Conservation (phyloP, 2,888 invertebrate species). For the Drosophila antonietae region DNA sequence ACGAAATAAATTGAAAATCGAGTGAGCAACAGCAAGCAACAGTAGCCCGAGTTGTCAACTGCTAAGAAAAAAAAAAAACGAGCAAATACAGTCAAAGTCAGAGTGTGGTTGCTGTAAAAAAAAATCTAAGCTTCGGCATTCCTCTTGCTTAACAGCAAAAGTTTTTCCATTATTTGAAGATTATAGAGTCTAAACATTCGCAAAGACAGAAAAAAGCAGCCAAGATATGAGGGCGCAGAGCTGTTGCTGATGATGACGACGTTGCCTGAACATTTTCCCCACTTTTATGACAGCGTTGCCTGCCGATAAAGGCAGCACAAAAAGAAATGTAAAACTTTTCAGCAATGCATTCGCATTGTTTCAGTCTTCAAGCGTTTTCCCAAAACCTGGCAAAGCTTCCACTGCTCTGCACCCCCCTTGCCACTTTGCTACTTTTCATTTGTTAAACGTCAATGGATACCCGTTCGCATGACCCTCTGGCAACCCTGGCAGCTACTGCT, state of each 20-base stretch:
- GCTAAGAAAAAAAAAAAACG: conserved; percentile 38
- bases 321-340: conserved; percentile 67
- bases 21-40: conserved; percentile 64
- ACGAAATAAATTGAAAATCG: conserved; percentile 77
- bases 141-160: conserved; percentile 82
- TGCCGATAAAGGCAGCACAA: conserved; percentile 57
- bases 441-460: conserved; percentile 67
- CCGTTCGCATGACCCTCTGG: conserved; percentile 25
- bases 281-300: conserved; percentile 78
- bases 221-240: conserved; percentile 63
- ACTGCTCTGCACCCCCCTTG: background rate
- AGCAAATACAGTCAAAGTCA: conserved; percentile 49
- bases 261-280: conserved; percentile 72
- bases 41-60: conserved; percentile 67
- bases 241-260: conserved; percentile 66
- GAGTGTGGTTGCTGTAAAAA: conserved; percentile 50
- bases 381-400: background rate
- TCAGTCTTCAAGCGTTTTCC: conserved; percentile 31
- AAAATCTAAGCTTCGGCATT: conserved; percentile 78
- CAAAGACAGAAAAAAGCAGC: conserved; percentile 37
- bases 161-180: conserved; percentile 83
- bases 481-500: conserved; percentile 38
- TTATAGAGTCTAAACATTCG: conserved; percentile 82
- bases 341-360: conserved; percentile 69
- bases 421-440: conserved; percentile 24